phyloP scores from a whole-genome alignment of 2,113 vertebrate genomes.

The Catagonus wagneri region DNA sequence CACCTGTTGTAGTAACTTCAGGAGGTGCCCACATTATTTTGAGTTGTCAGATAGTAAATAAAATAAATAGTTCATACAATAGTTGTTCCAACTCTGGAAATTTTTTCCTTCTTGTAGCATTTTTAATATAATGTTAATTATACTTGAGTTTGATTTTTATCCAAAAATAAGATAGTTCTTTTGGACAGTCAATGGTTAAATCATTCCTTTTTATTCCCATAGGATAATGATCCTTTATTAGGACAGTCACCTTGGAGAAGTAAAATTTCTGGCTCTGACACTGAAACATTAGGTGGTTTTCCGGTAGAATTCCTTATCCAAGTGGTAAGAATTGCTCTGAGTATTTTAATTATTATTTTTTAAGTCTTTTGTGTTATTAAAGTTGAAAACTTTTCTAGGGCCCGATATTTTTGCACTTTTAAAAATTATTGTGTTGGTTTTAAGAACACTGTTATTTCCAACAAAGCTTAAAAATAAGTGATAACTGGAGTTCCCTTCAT shows the following conservation, averaged over 20 bases:
- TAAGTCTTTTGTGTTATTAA: constrained; percentile 39
- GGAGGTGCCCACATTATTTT: not conserved
- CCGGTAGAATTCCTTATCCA: constrained; percentile 99
- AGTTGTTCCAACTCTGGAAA: constrained; percentile 40
- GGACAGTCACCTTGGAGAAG: constrained; percentile 96
- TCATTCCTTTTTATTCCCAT: constrained; percentile 70
- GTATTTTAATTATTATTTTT: not conserved
- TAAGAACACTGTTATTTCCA: constrained; percentile 41
- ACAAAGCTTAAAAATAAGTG: constrained; percentile 40
- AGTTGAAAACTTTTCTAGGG: not conserved
- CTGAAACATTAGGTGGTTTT: constrained; percentile 97
- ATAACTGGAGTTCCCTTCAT: too few relatives aligned
- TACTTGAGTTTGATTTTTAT: constrained; percentile 46
- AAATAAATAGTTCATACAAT: not conserved
- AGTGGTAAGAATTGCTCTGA: constrained; percentile 91
- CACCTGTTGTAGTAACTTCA: not conserved
- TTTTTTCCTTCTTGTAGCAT: constrained; percentile 54
- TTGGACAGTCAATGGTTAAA: constrained; percentile 16
- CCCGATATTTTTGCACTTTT: not conserved
- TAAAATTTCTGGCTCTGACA: constrained; percentile 94
- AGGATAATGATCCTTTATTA: constrained; percentile 97
- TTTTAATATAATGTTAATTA: constrained; percentile 52
- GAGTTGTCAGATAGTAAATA: constrained; percentile 28
- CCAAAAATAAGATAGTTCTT: constrained; percentile 35
- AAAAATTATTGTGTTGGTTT: not conserved